Evolutionary conservation across 2,888 invertebrate genomes (phyloP), one percentile per base, ranked within the genome.

Genomic region (Drosophila subsilvestris): DNA sequence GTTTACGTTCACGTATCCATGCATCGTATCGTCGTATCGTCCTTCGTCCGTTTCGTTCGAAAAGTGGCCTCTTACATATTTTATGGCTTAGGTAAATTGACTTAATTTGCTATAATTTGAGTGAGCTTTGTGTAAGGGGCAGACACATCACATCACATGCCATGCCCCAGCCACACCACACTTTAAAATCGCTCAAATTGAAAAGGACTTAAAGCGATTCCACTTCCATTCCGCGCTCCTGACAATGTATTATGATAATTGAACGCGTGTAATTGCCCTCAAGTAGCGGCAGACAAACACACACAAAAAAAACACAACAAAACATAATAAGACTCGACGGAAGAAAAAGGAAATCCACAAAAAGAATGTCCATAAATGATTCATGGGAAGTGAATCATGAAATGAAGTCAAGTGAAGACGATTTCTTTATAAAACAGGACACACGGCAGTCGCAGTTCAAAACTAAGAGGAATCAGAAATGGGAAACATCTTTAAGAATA

Each of bases 201-300:
- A 79, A 76, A 83, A 71, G 67, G 53, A 71, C 76, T 75, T 71
- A 76, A 73, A 50, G 69, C 43, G 60, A 51, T 32, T 60, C 27
- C 59, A 37, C 20, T 73, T 57, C 55, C 50, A 8, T 37, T 25
- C 48, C 58, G 32, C 0, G 4, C 55, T 57, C 55, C 75, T 75
- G 75, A 83, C 80, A 88, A 85, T 81, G 84, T 84, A 78, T 89
- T 88, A 89, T 82, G 78, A 88, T 85, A 89, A 89, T 89, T 88
- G 89, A 85, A 84, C 79, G 88, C 89, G 78, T 89, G 84, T 89
- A 90, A 90, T 90, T 90, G 90, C 80, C 88, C 85, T 76, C 77
- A 77, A 86, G 85, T 76, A 70, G 85, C 74, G 55, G 18, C 63
- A 50, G 62, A 69, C 44, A 50, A 56, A 65, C 42, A 73, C 14